A percentile compares a stretch with the other conserved stretches of the same genome.
Evolutionary conservation across 2,113 vertebrate genomes (phyloP).

Genomic region (Piaya cayana): DNA sequence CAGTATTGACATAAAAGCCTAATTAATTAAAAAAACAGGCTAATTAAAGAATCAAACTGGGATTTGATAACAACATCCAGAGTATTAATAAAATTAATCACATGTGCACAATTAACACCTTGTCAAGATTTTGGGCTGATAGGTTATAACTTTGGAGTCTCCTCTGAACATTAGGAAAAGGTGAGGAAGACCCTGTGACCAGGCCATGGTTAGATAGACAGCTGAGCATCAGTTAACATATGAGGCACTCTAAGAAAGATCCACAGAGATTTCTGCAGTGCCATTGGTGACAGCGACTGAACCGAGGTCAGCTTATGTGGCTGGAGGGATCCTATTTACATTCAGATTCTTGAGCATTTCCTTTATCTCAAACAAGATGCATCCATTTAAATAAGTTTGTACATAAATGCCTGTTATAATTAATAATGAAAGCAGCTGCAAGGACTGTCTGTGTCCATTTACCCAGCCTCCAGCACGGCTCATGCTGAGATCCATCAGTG

Average conservation of each 20-base stretch:
- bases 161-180: neutral
- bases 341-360: neutral
- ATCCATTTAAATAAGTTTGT: neutral
- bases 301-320: neutral
- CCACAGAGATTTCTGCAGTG: neutral
- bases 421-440: neutral
- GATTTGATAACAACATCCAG: neutral
- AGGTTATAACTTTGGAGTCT: neutral
- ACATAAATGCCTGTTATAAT: neutral
- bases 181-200: neutral
- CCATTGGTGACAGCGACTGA: accelerated
- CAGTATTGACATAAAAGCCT: neutral
- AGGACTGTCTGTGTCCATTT: neutral
- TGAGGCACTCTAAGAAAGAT: neutral
- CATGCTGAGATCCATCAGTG: neutral
- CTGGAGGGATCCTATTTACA: neutral
- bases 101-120: neutral
- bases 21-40: slow-evolving; percentile 1
- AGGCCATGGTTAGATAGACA: accelerated
- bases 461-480: neutral
- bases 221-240: neutral
- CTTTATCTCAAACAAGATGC: neutral
- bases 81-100: neutral
- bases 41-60: slow-evolving; percentile 3
- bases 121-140: neutral